Percentiles rank a stretch among this genome's conserved stretches.
Conservation (phyloP, 2,888 invertebrate genomes). For the Agrotis segetum region DNA sequence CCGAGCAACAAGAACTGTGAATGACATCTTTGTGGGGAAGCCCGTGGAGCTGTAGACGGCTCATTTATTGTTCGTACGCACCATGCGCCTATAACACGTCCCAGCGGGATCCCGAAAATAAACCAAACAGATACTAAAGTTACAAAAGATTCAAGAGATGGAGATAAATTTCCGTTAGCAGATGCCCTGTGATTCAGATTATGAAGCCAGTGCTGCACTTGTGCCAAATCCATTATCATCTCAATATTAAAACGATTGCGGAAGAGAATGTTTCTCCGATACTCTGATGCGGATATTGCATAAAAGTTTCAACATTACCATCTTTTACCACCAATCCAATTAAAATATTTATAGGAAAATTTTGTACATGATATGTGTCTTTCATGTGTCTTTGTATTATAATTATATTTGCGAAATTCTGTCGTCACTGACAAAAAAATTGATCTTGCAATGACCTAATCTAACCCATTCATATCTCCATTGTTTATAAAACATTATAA, state of each 20-base stretch:
- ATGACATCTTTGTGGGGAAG: constrained; percentile 45
- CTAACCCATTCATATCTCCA: constrained; percentile 32
- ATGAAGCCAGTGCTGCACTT: constrained; percentile 32
- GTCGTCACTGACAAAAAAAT: constrained; percentile 36
- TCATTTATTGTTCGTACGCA: constrained; percentile 22
- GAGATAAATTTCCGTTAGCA: constrained; percentile 51
- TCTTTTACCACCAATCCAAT: background rate
- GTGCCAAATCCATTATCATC: constrained; percentile 41
- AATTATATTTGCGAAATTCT: constrained; percentile 26
- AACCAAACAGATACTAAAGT: constrained; percentile 3
- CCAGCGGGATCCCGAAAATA: constrained; percentile 13
- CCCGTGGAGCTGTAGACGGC: constrained; percentile 13
- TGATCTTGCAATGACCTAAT: constrained; percentile 38
- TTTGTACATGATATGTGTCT: constrained; percentile 25
- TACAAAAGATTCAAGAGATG: constrained; percentile 8
- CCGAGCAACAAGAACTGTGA: constrained; percentile 38
- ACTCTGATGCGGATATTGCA: constrained; percentile 31
- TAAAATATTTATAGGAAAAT: constrained; percentile 15
- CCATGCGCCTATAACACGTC: background rate
- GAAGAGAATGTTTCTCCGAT: constrained; percentile 33
- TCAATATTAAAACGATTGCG: constrained; percentile 49
- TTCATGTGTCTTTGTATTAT: constrained; percentile 32
- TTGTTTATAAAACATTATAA: constrained; percentile 9
- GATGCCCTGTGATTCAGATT: constrained; percentile 36
- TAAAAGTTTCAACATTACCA: constrained; percentile 6